Evolutionary conservation across 2,888 invertebrate species (phyloP), one percentile per base, ranked within the genome.

Genomic region (Drosophila flavopinicola): DNA sequence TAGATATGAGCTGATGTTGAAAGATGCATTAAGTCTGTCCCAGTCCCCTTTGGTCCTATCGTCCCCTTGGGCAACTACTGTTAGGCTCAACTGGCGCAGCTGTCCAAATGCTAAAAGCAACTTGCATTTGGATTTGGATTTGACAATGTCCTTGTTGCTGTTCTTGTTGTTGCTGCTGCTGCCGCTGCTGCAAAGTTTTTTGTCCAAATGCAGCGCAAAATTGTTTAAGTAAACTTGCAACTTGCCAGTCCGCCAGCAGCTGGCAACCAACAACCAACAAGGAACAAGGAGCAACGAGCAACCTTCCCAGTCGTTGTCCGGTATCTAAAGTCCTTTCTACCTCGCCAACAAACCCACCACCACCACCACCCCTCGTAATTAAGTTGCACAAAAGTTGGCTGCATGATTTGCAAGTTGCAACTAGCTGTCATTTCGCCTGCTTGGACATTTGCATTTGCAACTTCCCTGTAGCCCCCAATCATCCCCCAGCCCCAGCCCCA

Each of bases 301-400:
- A 11, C 7, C 15, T 20, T 58, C 27, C 49, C 32, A 38, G 15
- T 33, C 17, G 42, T 42, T 30, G 63, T 56, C 61, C 54, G 30
- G 61, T 33, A 49, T 58, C 52, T 45, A 3, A 20, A 42, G 29
- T 7, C 25, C n/a, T n/a, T n/a, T n/a, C 20, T 5, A 3, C 10
- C 4, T 15, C 6, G 5, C 29, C 17, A 1, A 37, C 13, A 4
- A 24, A 5, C 20, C 11, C 17, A 5, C 3, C 3, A 1, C 6
- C n/a, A 1, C 5, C 11, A 2, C 10, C 17, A 13, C 37, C 42
- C 41, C 45, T 44, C 52, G 73, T 76, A 78, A 86, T 86, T 78
- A 86, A 86, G 86, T 71, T 83, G 84, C 64, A 38, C 58, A 66
- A 80, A 78, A 82, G 76, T 80, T 84, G 54, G 63, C 35, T 54